These are phyloP conservation scores for Steinernema hermaphroditum DNA, from an alignment of 2,888 invertebrate species.

Conservation along the genomic window DNA sequence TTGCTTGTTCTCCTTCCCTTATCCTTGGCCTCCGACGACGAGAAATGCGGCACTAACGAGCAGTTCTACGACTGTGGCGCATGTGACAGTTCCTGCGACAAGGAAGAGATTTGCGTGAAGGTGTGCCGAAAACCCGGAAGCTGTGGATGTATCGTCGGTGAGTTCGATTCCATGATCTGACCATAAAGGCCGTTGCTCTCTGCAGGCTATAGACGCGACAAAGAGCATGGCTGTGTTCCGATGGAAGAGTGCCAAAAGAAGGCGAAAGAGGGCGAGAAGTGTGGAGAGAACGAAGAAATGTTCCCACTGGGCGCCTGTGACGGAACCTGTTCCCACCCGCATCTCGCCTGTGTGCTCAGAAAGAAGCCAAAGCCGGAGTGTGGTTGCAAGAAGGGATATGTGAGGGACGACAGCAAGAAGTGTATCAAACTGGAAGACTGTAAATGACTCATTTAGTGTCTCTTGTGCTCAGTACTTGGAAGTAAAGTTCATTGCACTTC, in stretches of 20 bases:
- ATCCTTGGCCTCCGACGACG: not conserved
- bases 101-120: slow-evolving; percentile 5
- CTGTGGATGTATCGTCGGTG: slow-evolving; percentile 12
- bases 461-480: too few species aligned
- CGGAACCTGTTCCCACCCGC: not conserved
- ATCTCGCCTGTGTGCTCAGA: not conserved
- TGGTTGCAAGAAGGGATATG: slow-evolving; percentile 2
- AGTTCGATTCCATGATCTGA: not conserved
- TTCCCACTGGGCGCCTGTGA: slow-evolving; percentile 1
- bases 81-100: not conserved
- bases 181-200: too few species aligned
- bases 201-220: slow-evolving; percentile 5
- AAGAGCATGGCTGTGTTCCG: too few species aligned
- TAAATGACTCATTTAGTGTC: too few species aligned
- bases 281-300: not conserved
- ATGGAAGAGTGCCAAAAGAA: not conserved
- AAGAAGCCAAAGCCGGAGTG: not conserved
- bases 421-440: not conserved
- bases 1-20: not conserved
- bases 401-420: not conserved
- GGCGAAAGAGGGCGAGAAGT: not conserved
- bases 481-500: too few species aligned
- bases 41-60: slow-evolving; percentile 3
- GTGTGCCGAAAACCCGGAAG: slow-evolving; percentile 6
- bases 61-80: not conserved